Evolutionary conservation across 2,113 vertebrate species (phyloP), one percentile per base, ranked within the genome.

Genomic region (Agapornis roseicollis): DNA sequence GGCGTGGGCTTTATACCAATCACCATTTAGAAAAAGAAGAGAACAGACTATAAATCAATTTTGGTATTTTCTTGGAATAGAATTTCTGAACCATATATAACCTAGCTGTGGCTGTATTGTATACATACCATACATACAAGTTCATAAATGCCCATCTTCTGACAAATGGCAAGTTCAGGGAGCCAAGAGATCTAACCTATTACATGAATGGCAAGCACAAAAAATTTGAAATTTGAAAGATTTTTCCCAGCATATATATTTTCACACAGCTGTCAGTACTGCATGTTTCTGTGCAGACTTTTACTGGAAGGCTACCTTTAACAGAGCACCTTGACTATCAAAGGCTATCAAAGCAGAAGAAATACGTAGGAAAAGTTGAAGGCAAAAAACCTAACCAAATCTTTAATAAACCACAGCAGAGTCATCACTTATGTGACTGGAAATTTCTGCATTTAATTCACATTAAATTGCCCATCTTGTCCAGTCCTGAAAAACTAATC

Each of bases 401-500:
- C n/a, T 55, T 87, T 84, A 47, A 47, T 49, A 74, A 91, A 84
- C 23, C 53, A 46, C 13, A 80, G 68, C 35, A 63, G 14, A 64
- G 9, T 53, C 73, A 78, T 25, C 49, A 60, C 23, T 79, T 44
- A 78, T 0, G 5, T 52, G 47, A 80, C 24, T 27, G 52, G 73
- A 81, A 84, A 90, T 81, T 52, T 90, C 73, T 89, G 53, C 41
- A 79, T 79, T 96, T 89, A 90, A 76, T 90, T 83, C 42, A 72
- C 41, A 56, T 49, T 60, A 79, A 85, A 81, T 60, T 78, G 31
- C 41, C 61, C 41, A 41, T 72, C 88, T 72, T 89, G 60, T 61
- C 85, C 90, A 86, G 80, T 84, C 85, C 88, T 86, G 77, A 79
- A 92, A 96, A 97, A 90, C 25, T 52, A 69, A 92, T 85, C 44